phyloP scores from a whole-genome alignment of 2,113 vertebrate genomes.

The Pheucticus melanocephalus region DNA sequence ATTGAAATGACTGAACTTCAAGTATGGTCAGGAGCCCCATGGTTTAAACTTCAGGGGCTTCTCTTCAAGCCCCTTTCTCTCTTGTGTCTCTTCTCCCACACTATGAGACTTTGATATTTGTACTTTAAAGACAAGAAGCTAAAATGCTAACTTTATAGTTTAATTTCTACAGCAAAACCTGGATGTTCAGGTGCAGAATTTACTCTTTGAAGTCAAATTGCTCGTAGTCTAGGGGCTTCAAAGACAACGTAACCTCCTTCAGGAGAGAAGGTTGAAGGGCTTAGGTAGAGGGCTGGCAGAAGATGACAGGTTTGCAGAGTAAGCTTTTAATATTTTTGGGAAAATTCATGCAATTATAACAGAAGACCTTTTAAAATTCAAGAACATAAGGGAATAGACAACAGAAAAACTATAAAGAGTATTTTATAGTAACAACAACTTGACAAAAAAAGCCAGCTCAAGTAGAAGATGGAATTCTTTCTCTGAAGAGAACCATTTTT shows the following conservation, averaged over 20 bases:
- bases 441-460: neutral
- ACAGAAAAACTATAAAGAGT: neutral
- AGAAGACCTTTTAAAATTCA: neutral
- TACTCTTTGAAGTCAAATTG: conserved; percentile 39
- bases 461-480: neutral
- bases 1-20: neutral
- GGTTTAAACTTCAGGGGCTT: neutral
- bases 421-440: neutral
- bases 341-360: conserved; percentile 13
- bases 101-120: neutral
- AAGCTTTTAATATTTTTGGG: conserved; percentile 10
- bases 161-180: neutral
- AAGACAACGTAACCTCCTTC: conserved; percentile 23
- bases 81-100: neutral
- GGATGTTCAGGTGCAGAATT: neutral
- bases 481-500: neutral
- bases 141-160: neutral
- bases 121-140: neutral
- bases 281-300: conserved; percentile 15
- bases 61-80: neutral
- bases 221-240: conserved; percentile 4
- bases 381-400: neutral
- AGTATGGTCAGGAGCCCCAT: neutral
- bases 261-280: neutral
- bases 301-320: conserved; percentile 39